Evolutionary conservation across 2,888 invertebrate genomes (phyloP), one percentile per base, ranked within the genome.

Genomic region (Clepsis dumicolana): DNA sequence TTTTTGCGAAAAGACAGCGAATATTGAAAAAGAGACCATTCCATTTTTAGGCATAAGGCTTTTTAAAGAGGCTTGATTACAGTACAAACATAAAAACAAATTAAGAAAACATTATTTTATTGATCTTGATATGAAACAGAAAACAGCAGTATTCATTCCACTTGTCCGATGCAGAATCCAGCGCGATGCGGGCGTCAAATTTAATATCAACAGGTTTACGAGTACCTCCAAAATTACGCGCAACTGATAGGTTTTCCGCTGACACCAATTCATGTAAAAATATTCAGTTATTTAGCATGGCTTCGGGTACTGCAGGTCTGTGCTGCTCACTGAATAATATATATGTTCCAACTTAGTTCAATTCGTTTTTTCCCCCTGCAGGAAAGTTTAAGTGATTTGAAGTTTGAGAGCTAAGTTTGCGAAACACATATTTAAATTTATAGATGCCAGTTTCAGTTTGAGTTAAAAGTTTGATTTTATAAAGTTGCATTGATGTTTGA

Each of bases 231-330:
- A 64, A 56, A 32, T 56, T 59, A 32, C 53, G 16, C 38, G 61
- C 24, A 53, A 32, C 25, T 38, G 48, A 66, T 48, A 35, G 48
- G 27, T 53, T 35, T 52, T 57, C 10, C 29, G 16, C 54, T 29
- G 38, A 18, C 24, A 50, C 16, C 29, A 56, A 66, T 70, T 62
- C 57, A 66, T 62, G 57, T 62, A 52, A 70, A 70, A 70, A 70
- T 63, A 63, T 70, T 70, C 66, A 56, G 65, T 48, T 52, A 41
- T 61, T 53, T 54, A 62, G 25, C 56, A 32, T 29, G 18, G 41
- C n/a, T 53, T 60, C 25, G 61, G 54, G 8, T 32, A 53, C 18
- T 10, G 61, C 60, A 44, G 35, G n/a, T 27, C 29, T 21, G 48
- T 21, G 10, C n/a, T n/a, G 21, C 12, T 16, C 41, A 8, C 21